phyloP scores from a whole-genome alignment of 2,888 invertebrate species.

The Ferrisia virgata region DNA sequence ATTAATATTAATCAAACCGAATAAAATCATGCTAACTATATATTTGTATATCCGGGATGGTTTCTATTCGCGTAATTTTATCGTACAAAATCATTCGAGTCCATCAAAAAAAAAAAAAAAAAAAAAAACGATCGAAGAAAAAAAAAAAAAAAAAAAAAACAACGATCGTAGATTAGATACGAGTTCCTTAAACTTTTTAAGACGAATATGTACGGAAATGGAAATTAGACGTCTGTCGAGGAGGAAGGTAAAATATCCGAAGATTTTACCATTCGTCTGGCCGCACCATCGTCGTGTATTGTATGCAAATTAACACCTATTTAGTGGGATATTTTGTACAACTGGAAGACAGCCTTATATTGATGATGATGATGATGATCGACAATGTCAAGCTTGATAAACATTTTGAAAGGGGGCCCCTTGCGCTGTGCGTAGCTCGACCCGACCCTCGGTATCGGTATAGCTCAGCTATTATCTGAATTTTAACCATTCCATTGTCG shows the following conservation, averaged over 20 bases:
- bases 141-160: no score
- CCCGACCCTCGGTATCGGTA: no score
- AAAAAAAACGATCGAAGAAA: no score
- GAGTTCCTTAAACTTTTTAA: neutral
- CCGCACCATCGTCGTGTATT: no score
- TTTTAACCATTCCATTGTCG: neutral
- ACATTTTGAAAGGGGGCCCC: neutral
- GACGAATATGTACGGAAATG: neutral
- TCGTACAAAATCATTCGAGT: neutral
- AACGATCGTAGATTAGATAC: neutral
- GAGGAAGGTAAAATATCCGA: neutral
- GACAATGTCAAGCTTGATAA: constrained; percentile 30
- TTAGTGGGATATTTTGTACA: constrained; percentile 17
- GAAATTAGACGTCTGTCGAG: neutral
- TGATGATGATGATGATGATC: constrained; percentile 13
- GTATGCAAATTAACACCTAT: constrained; percentile 25
- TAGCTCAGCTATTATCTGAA: neutral
- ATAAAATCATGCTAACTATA: neutral
- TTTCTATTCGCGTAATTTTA: neutral
- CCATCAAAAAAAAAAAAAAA: no score
- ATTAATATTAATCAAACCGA: neutral
- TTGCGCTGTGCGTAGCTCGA: no score
- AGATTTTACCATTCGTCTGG: no score
- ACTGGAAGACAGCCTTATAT: no score
- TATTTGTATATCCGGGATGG: neutral